Conservation (phyloP, 2,888 invertebrate genomes). For the Cabera pusaria region DNA sequence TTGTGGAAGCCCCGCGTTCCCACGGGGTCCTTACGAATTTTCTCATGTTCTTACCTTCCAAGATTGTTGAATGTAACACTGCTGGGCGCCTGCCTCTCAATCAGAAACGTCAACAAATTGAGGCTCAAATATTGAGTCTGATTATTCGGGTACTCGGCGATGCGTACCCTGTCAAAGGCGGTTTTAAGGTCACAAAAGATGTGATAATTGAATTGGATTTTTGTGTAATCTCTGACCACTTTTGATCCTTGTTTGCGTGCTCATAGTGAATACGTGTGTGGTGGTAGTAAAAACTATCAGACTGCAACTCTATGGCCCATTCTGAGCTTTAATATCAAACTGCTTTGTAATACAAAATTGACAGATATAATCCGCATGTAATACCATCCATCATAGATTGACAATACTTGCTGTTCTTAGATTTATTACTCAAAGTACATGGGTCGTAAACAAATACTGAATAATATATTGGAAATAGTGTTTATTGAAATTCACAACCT, state of each 20-base stretch:
- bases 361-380: too few relatives aligned
- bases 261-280: constrained; percentile 36
- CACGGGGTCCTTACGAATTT: constrained; percentile 74
- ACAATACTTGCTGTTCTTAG: not conserved
- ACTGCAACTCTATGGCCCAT: constrained; percentile 2
- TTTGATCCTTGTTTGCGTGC: constrained; percentile 62
- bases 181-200: constrained; percentile 76
- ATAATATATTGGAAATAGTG: not conserved
- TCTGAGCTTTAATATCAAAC: not conserved
- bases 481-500: constrained; percentile 3
- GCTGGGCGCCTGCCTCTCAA: constrained; percentile 63
- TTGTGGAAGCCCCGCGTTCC: constrained; percentile 65
- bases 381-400: too few relatives aligned
- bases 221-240: constrained; percentile 64
- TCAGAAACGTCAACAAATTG: constrained; percentile 70
- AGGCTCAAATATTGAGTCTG: constrained; percentile 70
- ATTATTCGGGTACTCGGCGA: constrained; percentile 63
- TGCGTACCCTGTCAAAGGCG: constrained; percentile 58
- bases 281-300: constrained; percentile 20
- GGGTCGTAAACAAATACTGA: constrained; percentile 3
- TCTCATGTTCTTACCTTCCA: constrained; percentile 63
- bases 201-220: constrained; percentile 75
- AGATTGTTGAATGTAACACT: constrained; percentile 59
- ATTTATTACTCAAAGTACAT: not conserved
- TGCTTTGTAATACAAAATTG: too few relatives aligned